Evolutionary conservation across 2,797 vertebrate genomes (phyloP).

Genomic region (Taeniopygia guttata): DNA sequence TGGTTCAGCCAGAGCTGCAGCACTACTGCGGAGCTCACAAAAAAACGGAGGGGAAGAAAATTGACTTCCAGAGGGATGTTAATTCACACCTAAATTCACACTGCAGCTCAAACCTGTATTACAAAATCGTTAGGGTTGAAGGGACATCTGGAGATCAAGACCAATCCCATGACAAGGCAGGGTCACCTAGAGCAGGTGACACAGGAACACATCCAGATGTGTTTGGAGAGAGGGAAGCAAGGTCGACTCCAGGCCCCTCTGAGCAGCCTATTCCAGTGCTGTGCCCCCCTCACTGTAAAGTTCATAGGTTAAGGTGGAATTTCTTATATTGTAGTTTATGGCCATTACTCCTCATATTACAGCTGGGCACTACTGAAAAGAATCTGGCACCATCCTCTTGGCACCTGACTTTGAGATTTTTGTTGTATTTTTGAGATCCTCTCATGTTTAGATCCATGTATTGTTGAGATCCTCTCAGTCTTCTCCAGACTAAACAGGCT

Average conservation of each 20-base stretch:
- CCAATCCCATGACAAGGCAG: not conserved
- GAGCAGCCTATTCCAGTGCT: not conserved
- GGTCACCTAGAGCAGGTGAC: not conserved
- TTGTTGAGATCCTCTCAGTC: not conserved
- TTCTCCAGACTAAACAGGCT: too few relatives aligned
- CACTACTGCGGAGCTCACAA: too few relatives aligned
- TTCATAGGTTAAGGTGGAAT: not conserved
- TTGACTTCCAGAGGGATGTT: too few relatives aligned
- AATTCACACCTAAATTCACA: too few relatives aligned
- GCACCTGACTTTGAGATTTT: accelerated
- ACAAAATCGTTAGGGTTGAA: not conserved
- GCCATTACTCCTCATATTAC: not conserved
- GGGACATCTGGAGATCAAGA: not conserved
- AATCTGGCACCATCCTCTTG: not conserved
- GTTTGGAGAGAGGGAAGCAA: not conserved
- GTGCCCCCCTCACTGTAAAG: not conserved
- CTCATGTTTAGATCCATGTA: too few relatives aligned
- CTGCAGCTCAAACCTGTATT: not conserved
- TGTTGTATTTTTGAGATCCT: not conserved
- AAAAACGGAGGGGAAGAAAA: accelerated
- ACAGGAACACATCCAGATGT: not conserved
- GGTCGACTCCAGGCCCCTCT: not conserved
- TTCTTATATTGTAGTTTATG: not conserved
- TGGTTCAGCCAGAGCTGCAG: not conserved
- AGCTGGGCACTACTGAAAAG: not conserved